Evolutionary conservation across 2,888 invertebrate species (phyloP).

Genomic region (Capitulum mitella): DNA sequence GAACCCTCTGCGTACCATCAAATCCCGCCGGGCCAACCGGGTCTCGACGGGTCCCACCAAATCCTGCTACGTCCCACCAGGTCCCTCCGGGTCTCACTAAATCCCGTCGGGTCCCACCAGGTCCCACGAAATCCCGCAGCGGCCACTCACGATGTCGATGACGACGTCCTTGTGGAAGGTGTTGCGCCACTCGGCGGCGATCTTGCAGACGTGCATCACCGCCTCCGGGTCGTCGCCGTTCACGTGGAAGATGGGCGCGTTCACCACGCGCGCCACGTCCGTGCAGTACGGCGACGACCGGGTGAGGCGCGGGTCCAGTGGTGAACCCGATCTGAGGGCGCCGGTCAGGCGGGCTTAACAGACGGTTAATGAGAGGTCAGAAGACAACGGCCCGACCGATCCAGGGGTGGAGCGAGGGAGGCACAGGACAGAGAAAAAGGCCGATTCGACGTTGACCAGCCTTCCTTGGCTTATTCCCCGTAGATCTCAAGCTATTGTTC

Average conservation of each 20-base stretch:
- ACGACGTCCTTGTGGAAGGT: constrained; percentile 92
- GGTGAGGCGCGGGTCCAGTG: constrained; percentile 77
- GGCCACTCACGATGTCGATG: constrained; percentile 23
- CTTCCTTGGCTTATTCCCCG: too few species aligned
- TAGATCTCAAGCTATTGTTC: too few species aligned
- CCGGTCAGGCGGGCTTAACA: background rate
- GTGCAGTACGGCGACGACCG: constrained; percentile 86
- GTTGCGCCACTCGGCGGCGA: constrained; percentile 85
- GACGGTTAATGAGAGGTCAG: background rate
- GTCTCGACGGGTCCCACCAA: too few species aligned
- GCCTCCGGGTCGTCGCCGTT: constrained; percentile 89
- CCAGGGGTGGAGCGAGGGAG: background rate
- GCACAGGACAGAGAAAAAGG: too few species aligned
- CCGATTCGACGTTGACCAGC: too few species aligned
- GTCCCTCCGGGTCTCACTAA: too few species aligned
- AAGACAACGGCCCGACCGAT: background rate
- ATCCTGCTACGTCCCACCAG: too few species aligned
- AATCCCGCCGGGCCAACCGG: too few species aligned
- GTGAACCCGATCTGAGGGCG: constrained; percentile 70
- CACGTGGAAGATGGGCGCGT: constrained; percentile 90
- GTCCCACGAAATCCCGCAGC: background rate
- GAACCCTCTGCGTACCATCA: too few species aligned
- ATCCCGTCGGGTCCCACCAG: too few species aligned
- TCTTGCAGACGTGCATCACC: constrained; percentile 82
- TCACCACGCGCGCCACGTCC: constrained; percentile 87